phyloP scores from a whole-genome alignment of 2,888 invertebrate genomes.

The Pyrocoelia pectoralis region DNA sequence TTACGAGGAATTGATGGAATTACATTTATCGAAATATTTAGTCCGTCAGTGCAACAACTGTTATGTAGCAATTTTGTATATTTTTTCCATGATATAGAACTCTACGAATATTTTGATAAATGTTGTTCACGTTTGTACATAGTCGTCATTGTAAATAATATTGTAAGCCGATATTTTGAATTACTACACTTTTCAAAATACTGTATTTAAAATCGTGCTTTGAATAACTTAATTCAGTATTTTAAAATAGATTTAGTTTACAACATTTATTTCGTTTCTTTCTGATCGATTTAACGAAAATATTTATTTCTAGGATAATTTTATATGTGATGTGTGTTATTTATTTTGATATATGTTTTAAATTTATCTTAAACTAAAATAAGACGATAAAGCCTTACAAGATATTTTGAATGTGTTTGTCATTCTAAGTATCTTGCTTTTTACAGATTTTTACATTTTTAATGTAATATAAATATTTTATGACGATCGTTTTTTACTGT shows the following conservation, averaged over 20 bases:
- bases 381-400: constrained; percentile 40
- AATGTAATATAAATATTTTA: constrained; percentile 48
- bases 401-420: constrained; percentile 40
- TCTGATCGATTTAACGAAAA: constrained; percentile 24
- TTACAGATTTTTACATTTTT: constrained; percentile 43
- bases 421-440: constrained; percentile 41
- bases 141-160: constrained; percentile 12
- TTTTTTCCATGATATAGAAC: constrained; percentile 2
- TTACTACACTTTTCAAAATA: constrained; percentile 22
- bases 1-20: constrained; percentile 16
- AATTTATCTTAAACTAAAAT: constrained; percentile 29
- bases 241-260: constrained; percentile 28
- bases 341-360: constrained; percentile 33
- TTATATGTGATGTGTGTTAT: constrained; percentile 43
- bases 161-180: constrained; percentile 22
- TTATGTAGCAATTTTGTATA: constrained; percentile 9
- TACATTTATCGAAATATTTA: constrained; percentile 8
- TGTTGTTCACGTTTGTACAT: constrained; percentile 2
- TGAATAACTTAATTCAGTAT: constrained; percentile 38
- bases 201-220: constrained; percentile 36
- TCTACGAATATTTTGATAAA: neutral
- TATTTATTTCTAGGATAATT: constrained; percentile 32
- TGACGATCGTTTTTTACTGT: constrained; percentile 48
- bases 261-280: constrained; percentile 29
- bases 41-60: neutral